Evolutionary conservation across 2,113 vertebrate species (phyloP), one percentile per base, ranked within the genome.

Genomic region (Micronycteris hirsuta): DNA sequence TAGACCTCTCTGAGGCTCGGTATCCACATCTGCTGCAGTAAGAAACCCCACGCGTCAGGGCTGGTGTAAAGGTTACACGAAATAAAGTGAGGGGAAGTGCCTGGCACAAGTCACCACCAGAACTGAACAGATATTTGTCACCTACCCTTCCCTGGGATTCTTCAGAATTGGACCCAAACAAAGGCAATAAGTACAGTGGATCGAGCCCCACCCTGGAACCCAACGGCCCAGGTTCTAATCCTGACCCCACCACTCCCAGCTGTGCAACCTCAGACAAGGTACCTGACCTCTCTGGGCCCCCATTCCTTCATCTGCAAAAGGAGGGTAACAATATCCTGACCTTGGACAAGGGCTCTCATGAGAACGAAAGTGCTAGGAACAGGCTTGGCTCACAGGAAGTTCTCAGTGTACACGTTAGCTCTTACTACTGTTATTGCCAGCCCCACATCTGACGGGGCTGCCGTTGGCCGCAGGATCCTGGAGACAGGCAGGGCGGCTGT

Each of bases 51-150:
- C 1, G 38, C 22, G 63, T 78, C 6, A 0, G 28, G 47, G 73
- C 0, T 16, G 28, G 10, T 4, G 16, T 15, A 5, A 73, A 16
- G 36, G 31, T 26, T 24, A 5, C 26, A 26, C 10, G 56, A 45
- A 61, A 47, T 5, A n/a, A 15, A 54, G 36, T 45, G 45, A 68
- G 24, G 54, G 56, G 38, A 38, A 33, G 63, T 2, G 33, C 67
- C 70, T 54, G 19, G 61, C 28, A 11, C 1, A 0, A 52, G 36
- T 45, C 28, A n/a, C 58, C 28, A 41, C 31, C 4, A 47, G 58
- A 20, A 16, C 33, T 17, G 31, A 33, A 1, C 0, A n/a, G 36
- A 19, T 1, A 33, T 19, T 4, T 38, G 7, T 7, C 2, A 0
- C 33, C 31, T 6, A 47, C 77, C 41, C 24, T 47, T 24, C 24